phyloP scores from a whole-genome alignment of 1,140 invertebrate species.

The Acromyrmex heyeri region DNA sequence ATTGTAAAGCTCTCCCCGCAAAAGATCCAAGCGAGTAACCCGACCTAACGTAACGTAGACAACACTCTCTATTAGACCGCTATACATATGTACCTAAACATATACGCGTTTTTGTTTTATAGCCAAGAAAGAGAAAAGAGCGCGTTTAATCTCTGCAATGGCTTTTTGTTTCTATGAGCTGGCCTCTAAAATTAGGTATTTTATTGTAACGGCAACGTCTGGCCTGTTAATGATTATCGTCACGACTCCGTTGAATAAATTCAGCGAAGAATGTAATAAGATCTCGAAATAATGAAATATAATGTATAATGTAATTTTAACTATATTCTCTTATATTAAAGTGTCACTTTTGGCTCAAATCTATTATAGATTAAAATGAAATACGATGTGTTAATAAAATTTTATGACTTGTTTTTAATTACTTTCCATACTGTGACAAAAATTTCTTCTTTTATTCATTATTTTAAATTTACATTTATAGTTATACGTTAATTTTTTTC shows the following conservation, averaged over 20 bases:
- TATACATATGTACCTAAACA: slow-evolving; percentile 59
- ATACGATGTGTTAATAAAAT: slow-evolving; percentile 6
- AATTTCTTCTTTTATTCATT: background rate
- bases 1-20: slow-evolving; percentile 37
- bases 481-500: slow-evolving; percentile 15
- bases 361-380: background rate
- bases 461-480: slow-evolving; percentile 38
- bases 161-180: slow-evolving; percentile 71
- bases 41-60: slow-evolving; percentile 53
- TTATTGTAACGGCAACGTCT: slow-evolving; percentile 61
- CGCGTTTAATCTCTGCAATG: slow-evolving; percentile 43
- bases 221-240: slow-evolving; percentile 65
- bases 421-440: slow-evolving; percentile 23
- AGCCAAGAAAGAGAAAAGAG: slow-evolving; percentile 10
- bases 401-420: background rate
- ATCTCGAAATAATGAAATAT: background rate
- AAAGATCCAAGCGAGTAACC: slow-evolving; percentile 37
- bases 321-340: background rate
- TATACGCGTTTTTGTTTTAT: slow-evolving; percentile 30
- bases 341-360: background rate
- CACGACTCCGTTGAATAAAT: background rate
- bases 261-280: background rate
- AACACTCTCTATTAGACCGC: slow-evolving; percentile 48
- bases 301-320: background rate
- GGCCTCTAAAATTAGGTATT: slow-evolving; percentile 70